Evolutionary conservation across 2,113 vertebrate genomes (phyloP).

Genomic region (Lycaon pictus): DNA sequence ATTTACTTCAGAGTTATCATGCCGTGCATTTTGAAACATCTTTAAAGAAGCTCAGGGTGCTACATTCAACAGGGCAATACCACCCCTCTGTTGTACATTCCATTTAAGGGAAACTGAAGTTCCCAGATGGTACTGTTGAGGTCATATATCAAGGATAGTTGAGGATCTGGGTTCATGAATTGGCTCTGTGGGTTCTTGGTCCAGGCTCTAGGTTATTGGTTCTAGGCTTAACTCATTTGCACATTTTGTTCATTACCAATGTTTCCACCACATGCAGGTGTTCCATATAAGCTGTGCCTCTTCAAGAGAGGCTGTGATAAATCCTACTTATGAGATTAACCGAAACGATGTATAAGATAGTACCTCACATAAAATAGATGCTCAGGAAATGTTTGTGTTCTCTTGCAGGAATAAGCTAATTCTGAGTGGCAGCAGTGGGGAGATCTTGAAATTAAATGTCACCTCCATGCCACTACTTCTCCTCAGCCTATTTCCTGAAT

Average conservation of each 20-base stretch:
- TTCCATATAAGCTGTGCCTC: background rate
- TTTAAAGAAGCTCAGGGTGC: background rate
- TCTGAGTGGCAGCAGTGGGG: background rate
- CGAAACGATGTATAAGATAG: background rate
- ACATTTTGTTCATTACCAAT: background rate
- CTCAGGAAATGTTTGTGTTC: background rate
- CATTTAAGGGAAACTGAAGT: background rate
- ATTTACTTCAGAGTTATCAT: background rate
- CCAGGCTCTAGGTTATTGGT: background rate
- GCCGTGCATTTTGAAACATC: background rate
- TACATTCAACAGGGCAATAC: background rate
- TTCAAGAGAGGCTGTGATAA: background rate
- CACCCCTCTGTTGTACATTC: accelerated
- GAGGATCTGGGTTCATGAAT: background rate
- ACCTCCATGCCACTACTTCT: background rate
- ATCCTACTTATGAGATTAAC: background rate
- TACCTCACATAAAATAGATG: background rate
- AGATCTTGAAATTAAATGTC: constrained; percentile 41
- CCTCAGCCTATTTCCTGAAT: background rate
- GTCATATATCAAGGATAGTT: background rate
- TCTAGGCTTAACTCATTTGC: background rate
- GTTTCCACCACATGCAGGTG: accelerated
- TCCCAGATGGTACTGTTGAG: background rate
- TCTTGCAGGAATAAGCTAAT: background rate
- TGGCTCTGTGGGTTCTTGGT: background rate